A percentile compares a stretch with the other conserved stretches of the same genome.
These are phyloP conservation scores for Sarcophaga carnaria DNA, from an alignment of 2,888 invertebrate species.

Conservation along the genomic window DNA sequence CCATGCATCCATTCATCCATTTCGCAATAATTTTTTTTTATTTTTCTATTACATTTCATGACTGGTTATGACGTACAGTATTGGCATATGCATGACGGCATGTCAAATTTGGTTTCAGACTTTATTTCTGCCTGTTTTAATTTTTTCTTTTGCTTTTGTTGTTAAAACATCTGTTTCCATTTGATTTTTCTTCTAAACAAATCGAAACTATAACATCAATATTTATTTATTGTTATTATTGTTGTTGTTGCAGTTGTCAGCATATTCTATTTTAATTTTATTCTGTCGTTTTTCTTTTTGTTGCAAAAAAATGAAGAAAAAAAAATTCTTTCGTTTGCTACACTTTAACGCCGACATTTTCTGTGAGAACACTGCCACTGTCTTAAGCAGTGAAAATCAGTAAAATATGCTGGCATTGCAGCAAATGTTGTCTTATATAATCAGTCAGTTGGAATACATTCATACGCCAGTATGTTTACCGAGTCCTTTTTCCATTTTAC, in stretches of 20 bases:
- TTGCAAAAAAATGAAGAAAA: too few relatives aligned
- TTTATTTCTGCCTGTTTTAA: background rate
- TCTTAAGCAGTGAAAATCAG: background rate
- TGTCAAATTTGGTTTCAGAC: background rate
- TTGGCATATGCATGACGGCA: background rate
- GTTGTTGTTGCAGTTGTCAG: background rate
- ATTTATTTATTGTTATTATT: conserved; percentile 4
- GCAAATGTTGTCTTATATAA: too few relatives aligned
- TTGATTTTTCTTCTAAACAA: background rate
- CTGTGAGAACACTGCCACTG: too few relatives aligned
- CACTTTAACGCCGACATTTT: too few relatives aligned
- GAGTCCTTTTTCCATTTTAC: too few relatives aligned
- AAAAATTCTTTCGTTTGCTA: too few relatives aligned
- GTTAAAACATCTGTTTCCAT: background rate
- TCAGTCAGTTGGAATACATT: too few relatives aligned
- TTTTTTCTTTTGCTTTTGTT: conserved; percentile 33
- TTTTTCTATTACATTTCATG: background rate
- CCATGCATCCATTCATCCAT: background rate
- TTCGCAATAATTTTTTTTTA: background rate
- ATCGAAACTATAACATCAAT: background rate
- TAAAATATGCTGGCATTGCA: background rate
- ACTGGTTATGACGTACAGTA: background rate
- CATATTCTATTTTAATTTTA: too few relatives aligned
- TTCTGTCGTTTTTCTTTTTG: too few relatives aligned
- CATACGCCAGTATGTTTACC: too few relatives aligned